phyloP scores from a whole-genome alignment of 2,888 invertebrate genomes.

The Drosophila ustulata region DNA sequence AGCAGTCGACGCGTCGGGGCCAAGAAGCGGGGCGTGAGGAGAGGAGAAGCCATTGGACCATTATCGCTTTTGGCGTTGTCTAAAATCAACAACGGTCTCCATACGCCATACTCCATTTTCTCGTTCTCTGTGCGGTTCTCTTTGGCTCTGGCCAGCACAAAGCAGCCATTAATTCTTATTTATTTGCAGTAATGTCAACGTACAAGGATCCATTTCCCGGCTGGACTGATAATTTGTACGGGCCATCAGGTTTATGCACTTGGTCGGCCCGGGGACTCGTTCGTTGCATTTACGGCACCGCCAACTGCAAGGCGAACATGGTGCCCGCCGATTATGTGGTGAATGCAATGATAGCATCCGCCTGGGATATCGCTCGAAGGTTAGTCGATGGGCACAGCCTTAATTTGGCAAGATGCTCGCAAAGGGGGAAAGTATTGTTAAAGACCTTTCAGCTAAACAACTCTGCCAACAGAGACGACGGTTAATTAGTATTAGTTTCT shows the following conservation, averaged over 20 bases:
- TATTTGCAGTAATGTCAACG: conserved; percentile 85
- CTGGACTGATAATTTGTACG: conserved; percentile 85
- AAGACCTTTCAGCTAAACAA: conserved; percentile 9
- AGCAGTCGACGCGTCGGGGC: conserved; percentile 7
- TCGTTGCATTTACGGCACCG: conserved; percentile 84
- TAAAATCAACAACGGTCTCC: conserved; percentile 57
- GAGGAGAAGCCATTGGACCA: conserved; percentile 34
- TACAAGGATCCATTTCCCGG: conserved; percentile 85
- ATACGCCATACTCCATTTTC: background rate
- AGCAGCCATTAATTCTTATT: conserved; percentile 82
- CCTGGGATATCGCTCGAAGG: conserved; percentile 85
- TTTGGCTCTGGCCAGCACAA: conserved; percentile 33
- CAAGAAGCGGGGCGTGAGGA: background rate
- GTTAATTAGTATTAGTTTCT: conserved; percentile 3
- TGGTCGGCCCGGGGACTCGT: conserved; percentile 85
- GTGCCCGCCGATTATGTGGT: conserved; percentile 85
- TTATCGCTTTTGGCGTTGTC: conserved; percentile 72
- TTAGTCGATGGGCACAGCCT: conserved; percentile 52
- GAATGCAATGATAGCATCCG: conserved; percentile 85
- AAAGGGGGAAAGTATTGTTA: conserved; percentile 8
- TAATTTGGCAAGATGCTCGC: background rate
- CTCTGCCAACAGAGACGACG: background rate
- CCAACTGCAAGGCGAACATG: conserved; percentile 83
- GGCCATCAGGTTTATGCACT: conserved; percentile 85
- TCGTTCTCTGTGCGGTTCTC: background rate